Conservation (phyloP, 2,113 vertebrate species). For the Regulus satrapa region DNA sequence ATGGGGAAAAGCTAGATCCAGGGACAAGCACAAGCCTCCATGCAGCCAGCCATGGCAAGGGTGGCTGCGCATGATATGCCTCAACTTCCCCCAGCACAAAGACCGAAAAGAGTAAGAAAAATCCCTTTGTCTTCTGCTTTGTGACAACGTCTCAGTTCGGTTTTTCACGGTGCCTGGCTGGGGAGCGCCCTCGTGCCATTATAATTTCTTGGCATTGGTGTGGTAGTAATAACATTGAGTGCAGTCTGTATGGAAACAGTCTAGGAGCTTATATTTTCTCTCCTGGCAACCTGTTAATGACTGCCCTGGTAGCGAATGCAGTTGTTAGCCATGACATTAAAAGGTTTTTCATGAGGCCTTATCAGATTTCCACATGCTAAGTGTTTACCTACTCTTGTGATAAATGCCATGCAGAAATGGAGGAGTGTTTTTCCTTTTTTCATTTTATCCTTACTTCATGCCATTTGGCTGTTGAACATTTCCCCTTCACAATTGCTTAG, state of each 20-base stretch:
- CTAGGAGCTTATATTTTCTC: neutral
- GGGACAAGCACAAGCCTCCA: neutral
- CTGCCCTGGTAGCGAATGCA: neutral
- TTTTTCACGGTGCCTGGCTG: neutral
- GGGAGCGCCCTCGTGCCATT: neutral
- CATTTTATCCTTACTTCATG: neutral
- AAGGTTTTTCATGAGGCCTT: neutral
- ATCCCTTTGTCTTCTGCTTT: neutral
- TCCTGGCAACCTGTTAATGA: constrained; percentile 52
- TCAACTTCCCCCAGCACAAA: neutral
- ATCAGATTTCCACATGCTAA: neutral
- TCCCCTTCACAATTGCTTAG: neutral
- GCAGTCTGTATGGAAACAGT: constrained; percentile 16
- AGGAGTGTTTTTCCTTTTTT: neutral
- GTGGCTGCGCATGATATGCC: neutral
- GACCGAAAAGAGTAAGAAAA: neutral
- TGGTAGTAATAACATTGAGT: neutral
- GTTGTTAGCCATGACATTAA: constrained; percentile 10
- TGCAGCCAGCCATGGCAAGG: neutral
- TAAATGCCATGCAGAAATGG: neutral
- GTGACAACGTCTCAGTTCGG: rapidly evolving
- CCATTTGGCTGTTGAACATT: neutral
- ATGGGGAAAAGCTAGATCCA: neutral
- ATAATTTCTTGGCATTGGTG: neutral
- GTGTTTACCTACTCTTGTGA: neutral